Percentiles rank a stretch among this genome's conserved stretches.
phyloP scores from a whole-genome alignment of 2,888 invertebrate species.

The Drosophila hamatofila region DNA sequence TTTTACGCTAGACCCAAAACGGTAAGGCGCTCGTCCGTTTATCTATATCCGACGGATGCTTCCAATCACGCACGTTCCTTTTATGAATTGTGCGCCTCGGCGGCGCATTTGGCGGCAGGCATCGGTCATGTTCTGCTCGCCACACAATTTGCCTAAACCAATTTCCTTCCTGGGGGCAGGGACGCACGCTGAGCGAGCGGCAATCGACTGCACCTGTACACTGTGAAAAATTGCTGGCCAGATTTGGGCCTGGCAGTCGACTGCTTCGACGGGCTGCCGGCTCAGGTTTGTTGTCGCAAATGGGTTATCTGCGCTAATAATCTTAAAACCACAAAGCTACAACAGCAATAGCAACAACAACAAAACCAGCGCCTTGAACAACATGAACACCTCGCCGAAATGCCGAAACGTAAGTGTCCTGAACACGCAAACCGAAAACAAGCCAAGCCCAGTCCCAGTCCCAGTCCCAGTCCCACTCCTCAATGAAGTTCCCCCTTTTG shows the following conservation, averaged over 20 bases:
- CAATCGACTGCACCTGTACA: conserved; percentile 45
- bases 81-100: conserved; percentile 58
- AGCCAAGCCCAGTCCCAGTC: conserved; percentile 28
- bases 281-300: conserved; percentile 63
- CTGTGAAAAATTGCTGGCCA: conserved; percentile 71
- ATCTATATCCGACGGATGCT: conserved; percentile 43
- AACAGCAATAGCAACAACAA: conserved; percentile 38
- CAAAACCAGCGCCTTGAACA: conserved; percentile 32
- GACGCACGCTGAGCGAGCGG: conserved; percentile 34
- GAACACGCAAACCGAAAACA: conserved; percentile 64
- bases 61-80: conserved; percentile 70
- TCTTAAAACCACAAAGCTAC: conserved; percentile 76
- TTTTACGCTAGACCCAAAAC: conserved; percentile 36
- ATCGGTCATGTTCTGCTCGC: conserved; percentile 76
- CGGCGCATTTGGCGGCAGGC: conserved; percentile 48
- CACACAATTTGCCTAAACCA: conserved; percentile 84
- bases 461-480: not conserved
- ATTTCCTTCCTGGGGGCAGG: conserved; percentile 74
- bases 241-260: conserved; percentile 44
- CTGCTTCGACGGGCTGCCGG: conserved; percentile 33
- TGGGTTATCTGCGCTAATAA: conserved; percentile 78
- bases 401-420: conserved; percentile 72
- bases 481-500: conserved; percentile 5
- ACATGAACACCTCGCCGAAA: conserved; percentile 54
- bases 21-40: conserved; percentile 38